Percentiles rank a stretch among this genome's conserved stretches.
phyloP scores from a whole-genome alignment of 2,797 vertebrate species.

The Phataginus tetradactyla region DNA sequence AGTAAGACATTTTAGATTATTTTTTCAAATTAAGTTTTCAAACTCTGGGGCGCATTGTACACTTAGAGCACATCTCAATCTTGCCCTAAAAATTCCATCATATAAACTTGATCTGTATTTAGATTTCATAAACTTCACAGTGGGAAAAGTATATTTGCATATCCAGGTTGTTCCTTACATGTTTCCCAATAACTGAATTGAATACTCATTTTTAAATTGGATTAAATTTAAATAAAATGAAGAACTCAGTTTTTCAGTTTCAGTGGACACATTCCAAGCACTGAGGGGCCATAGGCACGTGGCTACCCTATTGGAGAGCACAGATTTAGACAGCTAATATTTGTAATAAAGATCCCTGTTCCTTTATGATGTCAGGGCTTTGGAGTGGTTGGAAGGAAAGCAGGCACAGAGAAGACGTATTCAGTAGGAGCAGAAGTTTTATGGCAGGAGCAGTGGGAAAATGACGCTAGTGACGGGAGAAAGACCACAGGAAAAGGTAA shows the following conservation, averaged over 20 bases:
- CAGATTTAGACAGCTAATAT: neutral
- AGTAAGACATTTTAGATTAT: neutral
- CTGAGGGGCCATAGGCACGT: neutral
- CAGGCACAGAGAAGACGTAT: neutral
- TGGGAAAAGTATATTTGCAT: neutral
- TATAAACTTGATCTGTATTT: conserved; percentile 2
- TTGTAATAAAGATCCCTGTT: neutral
- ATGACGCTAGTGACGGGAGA: neutral
- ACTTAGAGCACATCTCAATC: neutral
- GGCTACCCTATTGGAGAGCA: neutral
- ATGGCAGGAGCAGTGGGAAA: neutral
- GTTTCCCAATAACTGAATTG: neutral
- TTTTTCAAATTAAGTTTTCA: neutral
- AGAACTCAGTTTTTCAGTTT: neutral
- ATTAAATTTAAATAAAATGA: neutral
- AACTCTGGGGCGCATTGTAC: neutral
- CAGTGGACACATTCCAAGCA: neutral
- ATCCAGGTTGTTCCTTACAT: neutral
- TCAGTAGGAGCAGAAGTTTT: neutral
- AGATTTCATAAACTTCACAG: neutral
- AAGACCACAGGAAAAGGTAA: neutral
- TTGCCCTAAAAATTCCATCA: neutral
- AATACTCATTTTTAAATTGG: neutral
- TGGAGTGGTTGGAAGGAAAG: neutral
- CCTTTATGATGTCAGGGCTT: neutral